Conservation (phyloP, 30 jellyfish, hydroid and myxozoan genomes). For the Rhopilema esculentum region DNA sequence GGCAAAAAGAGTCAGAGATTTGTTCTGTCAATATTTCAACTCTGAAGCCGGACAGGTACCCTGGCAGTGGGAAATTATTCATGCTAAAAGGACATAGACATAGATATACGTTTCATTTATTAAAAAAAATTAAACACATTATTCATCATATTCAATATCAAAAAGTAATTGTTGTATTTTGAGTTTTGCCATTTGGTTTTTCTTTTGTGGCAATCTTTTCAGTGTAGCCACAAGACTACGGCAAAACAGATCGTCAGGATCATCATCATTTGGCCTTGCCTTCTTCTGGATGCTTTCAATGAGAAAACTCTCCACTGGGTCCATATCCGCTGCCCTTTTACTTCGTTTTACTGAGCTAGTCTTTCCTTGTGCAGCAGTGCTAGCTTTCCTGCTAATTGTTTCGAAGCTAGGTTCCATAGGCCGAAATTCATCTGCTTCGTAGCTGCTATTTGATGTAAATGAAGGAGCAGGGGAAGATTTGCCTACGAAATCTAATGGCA, state of each 20-base stretch:
- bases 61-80: slow-evolving; percentile 1
- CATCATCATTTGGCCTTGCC: background rate
- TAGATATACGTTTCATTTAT: too few species aligned
- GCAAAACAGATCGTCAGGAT: slow-evolving; percentile 2
- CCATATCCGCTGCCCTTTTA: background rate
- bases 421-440: background rate
- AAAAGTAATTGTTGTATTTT: slow-evolving; percentile 15
- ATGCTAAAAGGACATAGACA: slow-evolving; percentile 1
- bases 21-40: background rate
- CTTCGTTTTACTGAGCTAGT: background rate
- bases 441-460: slow-evolving; percentile 2
- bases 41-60: slow-evolving; percentile 17
- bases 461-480: slow-evolving; percentile 12
- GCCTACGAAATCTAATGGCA: background rate
- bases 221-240: slow-evolving; percentile 6
- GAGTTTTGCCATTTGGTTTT: slow-evolving; percentile 22
- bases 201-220: background rate
- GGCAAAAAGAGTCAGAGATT: slow-evolving; percentile 12
- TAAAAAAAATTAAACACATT: too few species aligned
- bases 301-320: slow-evolving; percentile 6
- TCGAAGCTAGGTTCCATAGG: background rate
- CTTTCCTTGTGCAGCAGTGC: background rate
- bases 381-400: background rate
- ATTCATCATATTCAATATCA: slow-evolving; percentile 15
- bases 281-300: slow-evolving; percentile 16